These are phyloP conservation scores for Rostratula benghalensis DNA, from an alignment of 2,113 vertebrate species.

Conservation along the genomic window DNA sequence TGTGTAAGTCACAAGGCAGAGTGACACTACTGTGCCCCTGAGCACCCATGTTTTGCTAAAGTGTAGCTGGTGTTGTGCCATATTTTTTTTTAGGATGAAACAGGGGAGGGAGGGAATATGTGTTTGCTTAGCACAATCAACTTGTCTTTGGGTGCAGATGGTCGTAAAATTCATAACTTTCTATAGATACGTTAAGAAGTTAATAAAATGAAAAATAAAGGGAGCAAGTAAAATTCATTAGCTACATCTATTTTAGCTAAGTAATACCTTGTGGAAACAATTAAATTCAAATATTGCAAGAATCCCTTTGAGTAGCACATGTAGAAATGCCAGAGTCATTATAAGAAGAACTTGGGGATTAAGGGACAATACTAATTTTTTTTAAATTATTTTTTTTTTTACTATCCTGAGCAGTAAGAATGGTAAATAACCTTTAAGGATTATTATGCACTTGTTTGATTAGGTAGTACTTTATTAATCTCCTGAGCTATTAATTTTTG, in stretches of 20 bases:
- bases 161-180: background rate
- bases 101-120: background rate
- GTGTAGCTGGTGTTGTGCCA: background rate
- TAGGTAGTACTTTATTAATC: background rate
- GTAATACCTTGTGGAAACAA: background rate
- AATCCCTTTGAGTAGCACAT: background rate
- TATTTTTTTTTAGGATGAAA: background rate
- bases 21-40: background rate
- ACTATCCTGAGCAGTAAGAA: background rate
- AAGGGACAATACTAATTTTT: background rate
- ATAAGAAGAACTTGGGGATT: background rate
- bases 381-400: background rate
- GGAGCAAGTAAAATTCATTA: background rate
- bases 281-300: background rate
- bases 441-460: background rate
- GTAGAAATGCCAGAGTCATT: background rate
- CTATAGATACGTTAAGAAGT: background rate
- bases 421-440: background rate
- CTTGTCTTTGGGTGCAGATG: background rate
- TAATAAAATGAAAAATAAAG: background rate
- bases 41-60: background rate
- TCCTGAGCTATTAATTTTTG: background rate
- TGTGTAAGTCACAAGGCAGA: background rate
- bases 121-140: background rate
- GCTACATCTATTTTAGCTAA: background rate